Percentiles rank a stretch among this genome's conserved stretches.
Evolutionary conservation across 2,888 invertebrate species (phyloP).

Genomic region (Lasioglossum morio): DNA sequence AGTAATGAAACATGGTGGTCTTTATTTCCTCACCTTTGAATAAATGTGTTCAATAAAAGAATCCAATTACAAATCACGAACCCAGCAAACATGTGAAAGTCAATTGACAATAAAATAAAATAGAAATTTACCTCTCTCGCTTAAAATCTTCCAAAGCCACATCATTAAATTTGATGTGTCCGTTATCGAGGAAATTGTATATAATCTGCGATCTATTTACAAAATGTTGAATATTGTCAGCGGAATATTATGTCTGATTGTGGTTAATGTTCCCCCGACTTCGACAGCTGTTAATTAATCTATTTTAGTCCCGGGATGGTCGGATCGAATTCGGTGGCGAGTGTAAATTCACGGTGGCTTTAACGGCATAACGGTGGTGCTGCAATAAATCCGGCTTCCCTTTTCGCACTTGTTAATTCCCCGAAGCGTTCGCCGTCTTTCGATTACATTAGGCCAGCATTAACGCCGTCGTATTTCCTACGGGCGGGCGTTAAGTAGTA

Average conservation of each 20-base stretch:
- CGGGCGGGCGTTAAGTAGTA: slow-evolving; percentile 55
- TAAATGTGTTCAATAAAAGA: background rate
- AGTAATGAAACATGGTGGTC: too few relatives aligned
- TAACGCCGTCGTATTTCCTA: slow-evolving; percentile 59
- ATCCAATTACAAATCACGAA: background rate
- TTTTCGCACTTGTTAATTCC: slow-evolving; percentile 61
- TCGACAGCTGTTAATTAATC: slow-evolving; percentile 15
- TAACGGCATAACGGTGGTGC: slow-evolving; percentile 60
- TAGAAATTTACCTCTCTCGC: background rate
- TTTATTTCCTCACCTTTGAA: too few relatives aligned
- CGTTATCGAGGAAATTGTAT: background rate
- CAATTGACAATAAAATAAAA: background rate
- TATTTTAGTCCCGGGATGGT: background rate
- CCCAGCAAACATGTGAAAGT: background rate
- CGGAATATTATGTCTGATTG: background rate
- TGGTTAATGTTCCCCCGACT: background rate
- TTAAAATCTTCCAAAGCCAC: background rate
- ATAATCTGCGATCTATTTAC: background rate
- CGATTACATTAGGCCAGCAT: slow-evolving; percentile 37
- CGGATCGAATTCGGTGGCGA: slow-evolving; percentile 9
- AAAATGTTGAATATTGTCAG: background rate
- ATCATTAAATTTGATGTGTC: background rate
- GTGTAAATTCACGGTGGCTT: slow-evolving; percentile 46
- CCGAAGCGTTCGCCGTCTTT: slow-evolving; percentile 41
- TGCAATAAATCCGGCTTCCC: slow-evolving; percentile 61